Evolutionary conservation across 1,140 invertebrate genomes (phyloP).

Genomic region (Bombus ignitus): DNA sequence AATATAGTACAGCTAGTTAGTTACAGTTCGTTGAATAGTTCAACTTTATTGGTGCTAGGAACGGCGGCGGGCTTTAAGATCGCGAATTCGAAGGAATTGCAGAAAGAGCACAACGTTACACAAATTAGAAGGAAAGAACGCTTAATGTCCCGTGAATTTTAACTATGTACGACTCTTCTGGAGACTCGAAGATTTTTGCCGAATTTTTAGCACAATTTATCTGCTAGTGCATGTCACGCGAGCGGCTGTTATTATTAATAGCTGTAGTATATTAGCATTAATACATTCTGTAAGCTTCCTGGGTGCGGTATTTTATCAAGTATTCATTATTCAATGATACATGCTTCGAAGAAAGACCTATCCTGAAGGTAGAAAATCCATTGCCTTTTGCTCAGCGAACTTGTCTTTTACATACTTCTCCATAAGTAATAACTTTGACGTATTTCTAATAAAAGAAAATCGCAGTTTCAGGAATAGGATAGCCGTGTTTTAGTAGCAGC

Average conservation of each 20-base stretch:
- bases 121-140: background rate
- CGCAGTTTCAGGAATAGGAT: background rate
- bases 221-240: background rate
- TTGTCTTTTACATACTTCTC: background rate
- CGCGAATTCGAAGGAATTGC: background rate
- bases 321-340: background rate
- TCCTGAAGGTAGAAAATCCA: background rate
- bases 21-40: slow-evolving; percentile 5
- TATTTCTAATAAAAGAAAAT: background rate
- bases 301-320: background rate
- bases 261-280: background rate
- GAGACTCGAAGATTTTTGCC: background rate
- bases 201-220: background rate
- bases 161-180: background rate
- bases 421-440: background rate
- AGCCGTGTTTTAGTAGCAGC: background rate
- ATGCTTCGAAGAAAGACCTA: too few species aligned
- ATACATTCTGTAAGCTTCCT: background rate
- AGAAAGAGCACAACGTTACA: background rate
- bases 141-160: slow-evolving; percentile 38
- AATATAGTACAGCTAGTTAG: slow-evolving; percentile 19
- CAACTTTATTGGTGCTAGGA: background rate
- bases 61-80: background rate
- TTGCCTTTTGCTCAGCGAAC: too few species aligned
- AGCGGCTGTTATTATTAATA: background rate